Conservation (phyloP, 2,888 invertebrate genomes). For the Sphaeridia pumilis region DNA sequence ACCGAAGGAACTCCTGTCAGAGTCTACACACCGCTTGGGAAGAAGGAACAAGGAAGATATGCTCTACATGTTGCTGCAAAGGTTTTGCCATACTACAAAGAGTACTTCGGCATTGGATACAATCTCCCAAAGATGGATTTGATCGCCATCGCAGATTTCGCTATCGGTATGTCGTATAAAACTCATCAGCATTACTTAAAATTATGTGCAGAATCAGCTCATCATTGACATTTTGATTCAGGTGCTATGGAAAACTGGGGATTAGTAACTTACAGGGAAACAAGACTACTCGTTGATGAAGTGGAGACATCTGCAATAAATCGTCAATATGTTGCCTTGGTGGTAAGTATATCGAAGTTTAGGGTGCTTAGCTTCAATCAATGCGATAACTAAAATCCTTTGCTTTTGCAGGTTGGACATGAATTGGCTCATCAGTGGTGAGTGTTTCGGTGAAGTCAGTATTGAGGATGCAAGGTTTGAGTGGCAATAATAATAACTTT, state of each 20-base stretch:
- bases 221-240: background rate
- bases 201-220: background rate
- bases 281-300: slow-evolving; percentile 67
- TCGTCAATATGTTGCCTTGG: slow-evolving; percentile 65
- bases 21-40: slow-evolving; percentile 13
- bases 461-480: background rate
- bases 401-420: slow-evolving; percentile 4
- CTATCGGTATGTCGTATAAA: slow-evolving; percentile 54
- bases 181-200: slow-evolving; percentile 2
- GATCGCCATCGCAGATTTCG: slow-evolving; percentile 90
- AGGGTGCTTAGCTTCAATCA: background rate
- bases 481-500: background rate
- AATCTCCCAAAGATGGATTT: slow-evolving; percentile 93
- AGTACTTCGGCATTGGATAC: slow-evolving; percentile 89
- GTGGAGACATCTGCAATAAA: slow-evolving; percentile 73
- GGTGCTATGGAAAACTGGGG: slow-evolving; percentile 29
- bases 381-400: background rate
- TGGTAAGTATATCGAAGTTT: background rate
- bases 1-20: slow-evolving; percentile 2
- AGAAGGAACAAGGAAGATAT: slow-evolving; percentile 81
- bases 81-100: slow-evolving; percentile 84
- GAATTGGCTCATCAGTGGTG: slow-evolving; percentile 21
- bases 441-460: background rate
- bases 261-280: slow-evolving; percentile 11
- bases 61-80: slow-evolving; percentile 84